phyloP scores from a whole-genome alignment of 1,140 invertebrate genomes.

The Bilobella aurantiaca region DNA sequence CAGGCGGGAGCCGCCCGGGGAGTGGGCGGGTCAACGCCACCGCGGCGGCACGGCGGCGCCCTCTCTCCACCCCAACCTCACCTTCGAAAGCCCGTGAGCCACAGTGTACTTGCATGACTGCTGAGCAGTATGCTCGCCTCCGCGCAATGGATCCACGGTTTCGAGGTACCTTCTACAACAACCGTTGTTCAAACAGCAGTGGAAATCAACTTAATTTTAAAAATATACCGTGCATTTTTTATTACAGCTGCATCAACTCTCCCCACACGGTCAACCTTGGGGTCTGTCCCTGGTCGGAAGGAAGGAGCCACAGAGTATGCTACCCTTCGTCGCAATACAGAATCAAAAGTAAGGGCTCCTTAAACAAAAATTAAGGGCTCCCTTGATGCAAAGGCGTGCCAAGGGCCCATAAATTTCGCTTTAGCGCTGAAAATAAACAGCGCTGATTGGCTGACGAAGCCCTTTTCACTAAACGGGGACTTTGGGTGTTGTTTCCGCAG shows the following conservation, averaged over 20 bases:
- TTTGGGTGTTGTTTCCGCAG: slow-evolving; percentile 16
- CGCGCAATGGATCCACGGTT: slow-evolving; percentile 72
- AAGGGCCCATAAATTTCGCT: not conserved
- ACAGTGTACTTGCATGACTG: slow-evolving; percentile 87
- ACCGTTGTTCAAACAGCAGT: not conserved
- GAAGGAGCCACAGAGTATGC: slow-evolving; percentile 20
- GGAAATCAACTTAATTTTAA: not conserved
- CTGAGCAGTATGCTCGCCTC: slow-evolving; percentile 77
- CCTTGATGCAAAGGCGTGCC: not conserved
- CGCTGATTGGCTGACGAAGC: not conserved
- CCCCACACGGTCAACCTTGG: slow-evolving; percentile 50
- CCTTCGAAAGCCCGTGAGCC: slow-evolving; percentile 77
- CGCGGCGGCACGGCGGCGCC: slow-evolving; percentile 54
- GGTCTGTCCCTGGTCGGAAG: slow-evolving; percentile 15
- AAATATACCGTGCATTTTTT: slow-evolving; percentile 20
- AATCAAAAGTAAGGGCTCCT: slow-evolving; percentile 26
- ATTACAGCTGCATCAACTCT: slow-evolving; percentile 66
- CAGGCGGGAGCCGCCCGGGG: slow-evolving; percentile 19
- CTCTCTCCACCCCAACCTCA: slow-evolving; percentile 83
- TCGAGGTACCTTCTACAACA: slow-evolving; percentile 47
- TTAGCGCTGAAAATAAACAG: not conserved
- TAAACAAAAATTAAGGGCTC: not conserved
- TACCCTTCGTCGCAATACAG: slow-evolving; percentile 23
- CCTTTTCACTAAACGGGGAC: slow-evolving; percentile 8
- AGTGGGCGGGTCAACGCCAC: slow-evolving; percentile 29